Percentiles rank a stretch among this genome's conserved stretches.
Conservation (phyloP, 2,888 invertebrate genomes). For the Chorisops tibialis region DNA sequence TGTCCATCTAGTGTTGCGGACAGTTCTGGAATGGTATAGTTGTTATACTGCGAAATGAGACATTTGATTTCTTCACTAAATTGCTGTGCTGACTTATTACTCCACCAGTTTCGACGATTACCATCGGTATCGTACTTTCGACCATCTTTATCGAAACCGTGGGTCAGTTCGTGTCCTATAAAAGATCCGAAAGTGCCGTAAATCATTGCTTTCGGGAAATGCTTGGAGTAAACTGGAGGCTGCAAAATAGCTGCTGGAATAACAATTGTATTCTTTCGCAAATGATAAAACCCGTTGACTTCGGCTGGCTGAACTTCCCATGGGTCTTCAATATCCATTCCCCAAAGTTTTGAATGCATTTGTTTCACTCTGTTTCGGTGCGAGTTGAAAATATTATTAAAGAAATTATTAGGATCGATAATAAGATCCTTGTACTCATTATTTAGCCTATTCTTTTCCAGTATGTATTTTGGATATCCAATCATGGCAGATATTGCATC, state of each 20-base stretch:
- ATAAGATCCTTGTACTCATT: conserved; percentile 73
- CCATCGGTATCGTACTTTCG: conserved; percentile 48
- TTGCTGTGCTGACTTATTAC: conserved; percentile 28
- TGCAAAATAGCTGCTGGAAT: conserved; percentile 93
- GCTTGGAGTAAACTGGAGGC: conserved; percentile 82
- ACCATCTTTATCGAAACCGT: conserved; percentile 37
- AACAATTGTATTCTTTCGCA: conserved; percentile 86
- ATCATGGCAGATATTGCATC: conserved; percentile 91
- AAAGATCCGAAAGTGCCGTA: conserved; percentile 38
- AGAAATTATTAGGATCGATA: conserved; percentile 68
- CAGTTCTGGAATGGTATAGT: conserved; percentile 53
- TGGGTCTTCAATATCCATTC: conserved; percentile 73
- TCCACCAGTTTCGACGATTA: conserved; percentile 37
- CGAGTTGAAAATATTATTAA: conserved; percentile 74
- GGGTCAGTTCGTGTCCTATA: conserved; percentile 38
- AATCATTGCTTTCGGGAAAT: conserved; percentile 61
- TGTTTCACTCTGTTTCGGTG: conserved; percentile 51
- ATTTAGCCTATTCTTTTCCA: conserved; percentile 72
- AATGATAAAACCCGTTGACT: conserved; percentile 89
- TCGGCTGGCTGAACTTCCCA: conserved; percentile 84
- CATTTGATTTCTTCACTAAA: conserved; percentile 35
- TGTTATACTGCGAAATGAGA: conserved; percentile 36
- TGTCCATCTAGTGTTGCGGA: conserved; percentile 52
- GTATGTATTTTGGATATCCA: conserved; percentile 87
- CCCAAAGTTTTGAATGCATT: conserved; percentile 69